phyloP scores from a whole-genome alignment of 2,888 invertebrate species.

The Dicycla oo region DNA sequence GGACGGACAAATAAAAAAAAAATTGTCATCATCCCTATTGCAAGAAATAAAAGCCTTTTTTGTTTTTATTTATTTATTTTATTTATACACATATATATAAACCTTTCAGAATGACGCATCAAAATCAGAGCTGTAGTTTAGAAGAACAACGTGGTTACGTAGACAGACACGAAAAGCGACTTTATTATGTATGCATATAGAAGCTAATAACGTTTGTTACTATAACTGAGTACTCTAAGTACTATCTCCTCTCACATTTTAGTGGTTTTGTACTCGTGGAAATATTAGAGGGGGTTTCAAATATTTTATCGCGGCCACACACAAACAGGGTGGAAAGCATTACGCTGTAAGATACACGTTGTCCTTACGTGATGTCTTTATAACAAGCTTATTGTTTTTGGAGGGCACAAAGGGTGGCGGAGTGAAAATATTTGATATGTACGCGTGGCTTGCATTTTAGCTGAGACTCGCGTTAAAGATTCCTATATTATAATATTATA shows the following conservation, averaged over 20 bases:
- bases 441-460: conserved; percentile 53
- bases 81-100: too few species aligned
- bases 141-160: too few species aligned
- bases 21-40: too few species aligned
- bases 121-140: too few species aligned
- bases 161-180: too few species aligned
- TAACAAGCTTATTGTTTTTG: conserved; percentile 75
- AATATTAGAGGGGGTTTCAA: conserved; percentile 57
- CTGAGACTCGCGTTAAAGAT: conserved; percentile 37
- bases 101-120: too few species aligned
- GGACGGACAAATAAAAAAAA: too few species aligned
- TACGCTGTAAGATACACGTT: conserved; percentile 70
- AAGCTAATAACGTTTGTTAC: too few species aligned
- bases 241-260: conserved; percentile 1
- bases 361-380: conserved; percentile 70
- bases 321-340: conserved; percentile 66
- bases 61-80: too few species aligned
- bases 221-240: neutral
- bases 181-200: too few species aligned
- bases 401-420: conserved; percentile 43
- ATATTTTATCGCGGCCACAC: conserved; percentile 63
- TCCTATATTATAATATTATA: conserved; percentile 27
- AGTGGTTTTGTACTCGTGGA: conserved; percentile 46
- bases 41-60: too few species aligned
- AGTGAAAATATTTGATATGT: conserved; percentile 69